Base-by-base conservation (phyloP, 2,797 vertebrate species). In the Coregonus suidteri region DNA sequence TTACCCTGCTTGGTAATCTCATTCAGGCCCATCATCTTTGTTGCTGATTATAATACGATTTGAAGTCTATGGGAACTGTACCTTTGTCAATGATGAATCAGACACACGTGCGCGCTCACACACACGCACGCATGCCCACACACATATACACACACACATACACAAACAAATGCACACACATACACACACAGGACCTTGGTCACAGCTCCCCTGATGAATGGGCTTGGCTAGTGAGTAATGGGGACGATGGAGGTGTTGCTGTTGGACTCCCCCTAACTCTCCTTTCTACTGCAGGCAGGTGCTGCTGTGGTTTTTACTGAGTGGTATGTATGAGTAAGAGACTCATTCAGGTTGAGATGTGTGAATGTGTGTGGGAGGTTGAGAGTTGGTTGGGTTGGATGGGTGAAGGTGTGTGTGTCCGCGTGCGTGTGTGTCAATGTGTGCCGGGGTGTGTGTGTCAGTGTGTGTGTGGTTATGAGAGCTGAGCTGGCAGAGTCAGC, bases 181-280 rank as follows among this genome's bases (percentile, higher is more conserved):
- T 56, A 35, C 30, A 78, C 67, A 35, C 30, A 79, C 34, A 41
- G 75, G 69, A 20, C 76, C 77, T 31, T 25, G 76, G 83, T 80
- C 81, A 77, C 52, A 34, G 66, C 66, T 81, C 34, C 74, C 77
- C 81, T 84, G 85, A 88, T 86, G 74, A 88, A 88, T 88, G 64
- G 84, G 77, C 15, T 56, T 59, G 64, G 80, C 6, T 20, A 6
- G 53, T 89, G 89, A 88, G 84, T 87, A 87, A 88, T 87, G 86
- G 84, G 85, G 82, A 85, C 84, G 77, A 75, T 20, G n/a, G 67
- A 65, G 85, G 82, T 79, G 78, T 51, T 81, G 78, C 25, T 25
- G 25, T 53, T 84, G 77, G 9, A 41, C 84, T 85, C 86, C 82
- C 80, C 84, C 76, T 80, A 85, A 52, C 75, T 56, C 71, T 78